phyloP scores from a whole-genome alignment of 2,113 vertebrate species.

The Emydocephalus ijimae region DNA sequence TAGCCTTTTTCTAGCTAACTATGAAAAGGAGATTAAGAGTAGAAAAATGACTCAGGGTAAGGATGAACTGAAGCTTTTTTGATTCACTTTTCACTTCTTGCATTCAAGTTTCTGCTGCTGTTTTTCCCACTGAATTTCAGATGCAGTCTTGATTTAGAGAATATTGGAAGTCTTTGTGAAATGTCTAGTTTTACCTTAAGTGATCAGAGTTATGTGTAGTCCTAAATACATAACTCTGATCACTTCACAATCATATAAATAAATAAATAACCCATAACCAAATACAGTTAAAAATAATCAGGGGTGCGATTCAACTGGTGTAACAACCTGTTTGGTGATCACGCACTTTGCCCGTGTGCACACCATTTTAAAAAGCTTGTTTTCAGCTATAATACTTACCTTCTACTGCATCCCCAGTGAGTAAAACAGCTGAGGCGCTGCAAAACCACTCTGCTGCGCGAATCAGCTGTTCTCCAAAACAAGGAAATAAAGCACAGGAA shows the following conservation, averaged over 20 bases:
- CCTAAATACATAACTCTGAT: background rate
- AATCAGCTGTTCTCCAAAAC: too few relatives aligned
- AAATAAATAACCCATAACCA: background rate
- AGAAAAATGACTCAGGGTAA: background rate
- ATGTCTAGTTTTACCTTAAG: background rate
- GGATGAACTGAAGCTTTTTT: background rate
- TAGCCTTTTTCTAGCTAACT: background rate
- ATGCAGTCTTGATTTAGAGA: background rate
- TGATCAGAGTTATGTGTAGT: background rate
- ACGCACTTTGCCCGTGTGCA: too few relatives aligned
- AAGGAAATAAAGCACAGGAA: too few relatives aligned
- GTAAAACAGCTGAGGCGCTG: too few relatives aligned
- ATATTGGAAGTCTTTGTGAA: background rate
- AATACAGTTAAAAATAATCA: background rate
- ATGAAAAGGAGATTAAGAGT: background rate
- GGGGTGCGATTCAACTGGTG: too few relatives aligned
- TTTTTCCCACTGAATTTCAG: background rate
- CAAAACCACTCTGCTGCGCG: too few relatives aligned
- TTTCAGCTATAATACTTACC: too few relatives aligned
- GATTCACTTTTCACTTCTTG: background rate
- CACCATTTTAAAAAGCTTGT: too few relatives aligned
- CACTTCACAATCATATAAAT: background rate
- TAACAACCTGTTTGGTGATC: too few relatives aligned
- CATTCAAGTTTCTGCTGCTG: background rate
- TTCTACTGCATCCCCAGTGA: too few relatives aligned